phyloP scores from a whole-genome alignment of 2,797 vertebrate species.

The Hybognathus amarus region DNA sequence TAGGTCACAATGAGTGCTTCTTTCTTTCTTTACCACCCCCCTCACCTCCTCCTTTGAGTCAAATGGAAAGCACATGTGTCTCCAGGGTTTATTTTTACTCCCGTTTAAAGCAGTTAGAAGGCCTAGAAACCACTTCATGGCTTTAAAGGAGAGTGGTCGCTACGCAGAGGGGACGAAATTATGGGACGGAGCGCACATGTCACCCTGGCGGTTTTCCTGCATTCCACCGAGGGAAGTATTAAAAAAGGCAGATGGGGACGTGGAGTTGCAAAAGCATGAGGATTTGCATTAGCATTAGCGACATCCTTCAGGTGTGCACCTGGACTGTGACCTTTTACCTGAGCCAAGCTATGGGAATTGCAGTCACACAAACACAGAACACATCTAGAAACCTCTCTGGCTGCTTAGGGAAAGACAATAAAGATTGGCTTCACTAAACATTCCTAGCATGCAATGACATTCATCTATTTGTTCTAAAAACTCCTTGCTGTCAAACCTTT shows the following conservation, averaged over 20 bases:
- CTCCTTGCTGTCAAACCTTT: neutral
- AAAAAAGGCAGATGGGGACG: constrained; percentile 42
- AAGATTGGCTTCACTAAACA: neutral
- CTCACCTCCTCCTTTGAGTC: constrained; percentile 33
- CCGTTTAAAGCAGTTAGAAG: constrained; percentile 57
- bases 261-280: constrained; percentile 25
- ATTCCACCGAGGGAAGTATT: constrained; percentile 15
- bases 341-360: neutral
- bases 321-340: constrained; percentile 23
- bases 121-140: constrained; percentile 64
- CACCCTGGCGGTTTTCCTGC: constrained; percentile 43
- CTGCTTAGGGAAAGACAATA: constrained; percentile 1
- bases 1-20: constrained; percentile 67
- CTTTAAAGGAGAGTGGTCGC: constrained; percentile 63
- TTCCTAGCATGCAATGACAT: neutral
- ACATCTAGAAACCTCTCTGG: neutral
- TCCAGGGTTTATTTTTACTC: constrained; percentile 67
- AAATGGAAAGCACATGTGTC: constrained; percentile 70
- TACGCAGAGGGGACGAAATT: constrained; percentile 49
- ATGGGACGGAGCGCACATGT: constrained; percentile 49
- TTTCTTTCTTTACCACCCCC: constrained; percentile 42
- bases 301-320: neutral
- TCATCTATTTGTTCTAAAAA: neutral
- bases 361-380: neutral
- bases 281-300: constrained; percentile 1